Conservation (phyloP, 2,797 vertebrate genomes). For the Poeciliopsis infans region DNA sequence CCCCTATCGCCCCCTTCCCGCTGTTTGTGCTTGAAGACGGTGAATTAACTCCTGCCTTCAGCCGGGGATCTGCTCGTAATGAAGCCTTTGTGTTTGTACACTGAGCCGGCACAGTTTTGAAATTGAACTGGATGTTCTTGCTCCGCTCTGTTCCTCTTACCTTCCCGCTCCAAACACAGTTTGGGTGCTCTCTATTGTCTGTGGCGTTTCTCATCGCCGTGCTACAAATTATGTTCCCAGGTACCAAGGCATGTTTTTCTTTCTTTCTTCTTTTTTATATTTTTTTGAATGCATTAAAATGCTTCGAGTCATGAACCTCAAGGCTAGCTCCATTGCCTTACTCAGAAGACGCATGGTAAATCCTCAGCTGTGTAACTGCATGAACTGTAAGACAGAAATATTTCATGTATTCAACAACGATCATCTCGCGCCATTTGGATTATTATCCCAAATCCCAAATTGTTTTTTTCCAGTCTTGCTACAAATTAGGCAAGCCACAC, state of each 20-base stretch:
- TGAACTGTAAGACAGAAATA: conserved; percentile 4
- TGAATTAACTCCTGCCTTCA: conserved; percentile 71
- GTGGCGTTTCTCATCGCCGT: conserved; percentile 32
- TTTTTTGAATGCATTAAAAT: conserved; percentile 44
- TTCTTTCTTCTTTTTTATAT: no score
- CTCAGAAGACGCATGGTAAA: conserved; percentile 23
- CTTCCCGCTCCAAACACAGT: conserved; percentile 55
- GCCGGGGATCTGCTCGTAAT: conserved; percentile 69
- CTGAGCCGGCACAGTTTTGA: conserved; percentile 68
- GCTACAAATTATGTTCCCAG: conserved; percentile 45
- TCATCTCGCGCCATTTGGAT: not conserved
- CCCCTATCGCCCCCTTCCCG: not conserved
- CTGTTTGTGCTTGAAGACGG: conserved; percentile 44
- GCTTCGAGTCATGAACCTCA: conserved; percentile 14
- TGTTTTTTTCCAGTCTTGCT: not conserved
- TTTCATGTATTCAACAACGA: not conserved
- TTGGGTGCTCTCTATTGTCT: conserved; percentile 61
- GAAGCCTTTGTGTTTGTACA: conserved; percentile 80
- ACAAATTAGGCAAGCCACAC: not conserved
- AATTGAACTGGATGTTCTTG: conserved; percentile 78
- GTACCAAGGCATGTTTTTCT: conserved; percentile 30
- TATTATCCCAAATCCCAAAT: not conserved
- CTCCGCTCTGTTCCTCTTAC: conserved; percentile 67
- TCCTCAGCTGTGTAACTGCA: conserved; percentile 11
- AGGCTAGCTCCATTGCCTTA: conserved; percentile 32